Conservation (phyloP, 2,113 vertebrate species). For the Mobula birostris region DNA sequence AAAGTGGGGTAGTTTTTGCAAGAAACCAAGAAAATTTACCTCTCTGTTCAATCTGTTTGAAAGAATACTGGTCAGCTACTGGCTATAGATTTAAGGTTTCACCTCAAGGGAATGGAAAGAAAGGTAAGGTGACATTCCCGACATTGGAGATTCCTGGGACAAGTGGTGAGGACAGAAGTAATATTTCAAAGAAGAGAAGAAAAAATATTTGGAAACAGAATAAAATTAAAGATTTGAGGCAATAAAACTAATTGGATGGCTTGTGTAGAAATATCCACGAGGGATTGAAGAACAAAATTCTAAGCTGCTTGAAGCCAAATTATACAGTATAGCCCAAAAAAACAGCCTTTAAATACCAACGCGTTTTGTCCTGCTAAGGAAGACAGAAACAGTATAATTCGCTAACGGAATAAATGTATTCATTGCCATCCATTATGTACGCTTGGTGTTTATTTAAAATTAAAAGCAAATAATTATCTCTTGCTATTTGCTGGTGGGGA, state of each 20-base stretch:
- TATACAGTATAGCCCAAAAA: too few relatives aligned
- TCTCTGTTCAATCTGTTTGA: too few relatives aligned
- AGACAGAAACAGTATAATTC: background rate
- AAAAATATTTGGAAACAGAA: background rate
- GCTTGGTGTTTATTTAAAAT: background rate
- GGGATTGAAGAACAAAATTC: background rate
- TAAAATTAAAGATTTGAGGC: background rate
- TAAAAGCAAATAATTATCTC: conserved; percentile 12
- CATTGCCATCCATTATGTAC: background rate
- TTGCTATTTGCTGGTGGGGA: background rate
- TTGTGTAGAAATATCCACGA: background rate
- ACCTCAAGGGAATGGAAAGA: background rate
- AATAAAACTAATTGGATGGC: background rate
- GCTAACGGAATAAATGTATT: background rate
- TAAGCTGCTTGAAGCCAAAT: background rate
- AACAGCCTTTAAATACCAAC: background rate
- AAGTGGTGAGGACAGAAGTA: background rate
- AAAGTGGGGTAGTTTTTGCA: too few relatives aligned
- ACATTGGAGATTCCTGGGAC: background rate
- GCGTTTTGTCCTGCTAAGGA: too few relatives aligned
- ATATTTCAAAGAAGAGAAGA: background rate
- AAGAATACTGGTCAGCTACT: too few relatives aligned
- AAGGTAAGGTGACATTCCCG: background rate
- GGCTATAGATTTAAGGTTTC: background rate
- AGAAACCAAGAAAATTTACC: too few relatives aligned